Evolutionary conservation across 2,888 invertebrate genomes (phyloP), one percentile per base, ranked within the genome.

Genomic region (Pollenia griseotomentosa): DNA sequence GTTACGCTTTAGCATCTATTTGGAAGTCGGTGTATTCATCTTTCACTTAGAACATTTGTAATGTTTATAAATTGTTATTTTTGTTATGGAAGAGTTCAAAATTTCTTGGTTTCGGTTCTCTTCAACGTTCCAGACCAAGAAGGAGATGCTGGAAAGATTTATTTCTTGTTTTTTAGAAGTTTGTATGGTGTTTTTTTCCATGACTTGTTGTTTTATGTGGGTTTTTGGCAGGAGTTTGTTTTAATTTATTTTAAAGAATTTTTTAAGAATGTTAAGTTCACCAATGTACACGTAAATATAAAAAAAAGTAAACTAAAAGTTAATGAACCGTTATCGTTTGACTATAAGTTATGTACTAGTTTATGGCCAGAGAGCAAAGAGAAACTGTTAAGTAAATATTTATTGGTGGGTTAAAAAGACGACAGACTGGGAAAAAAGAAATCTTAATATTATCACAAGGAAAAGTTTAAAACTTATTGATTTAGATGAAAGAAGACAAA

Each of bases 301-400:
- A 73, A 73, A 68, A 63, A 71, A 71, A 71, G 19, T 61, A 40
- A 61, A 53, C 23, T 81, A 2, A 59, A 51, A 86, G 82, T 86
- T 86, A 86, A 86, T 83, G 86, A 86, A 86, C 79, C 86, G 83
- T 86, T 83, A 75, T 68, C 70, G 83, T 65, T 79, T 83, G 83
- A 83, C 86, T 68, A 63, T 79, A 86, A 86, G 63, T 86, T 86
- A 86, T 86, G 33, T 83, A 57, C 86, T 59, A 65, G 68, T 79
- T 78, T 82, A 53, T 73, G 81, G 68, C 48, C 19, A 44, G n/a
- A 55, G 16, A 55, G 53, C 40, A 48, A 59, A 73, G 70, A 55
- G 68, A 51, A 40, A 78, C 68, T 55, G 73, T 65, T 82, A 57
- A 81, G 42, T 70, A 79, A 83, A 74, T 78, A 85, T 82, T 82